Conservation (phyloP, 2,888 invertebrate genomes). For the Macaria notata region DNA sequence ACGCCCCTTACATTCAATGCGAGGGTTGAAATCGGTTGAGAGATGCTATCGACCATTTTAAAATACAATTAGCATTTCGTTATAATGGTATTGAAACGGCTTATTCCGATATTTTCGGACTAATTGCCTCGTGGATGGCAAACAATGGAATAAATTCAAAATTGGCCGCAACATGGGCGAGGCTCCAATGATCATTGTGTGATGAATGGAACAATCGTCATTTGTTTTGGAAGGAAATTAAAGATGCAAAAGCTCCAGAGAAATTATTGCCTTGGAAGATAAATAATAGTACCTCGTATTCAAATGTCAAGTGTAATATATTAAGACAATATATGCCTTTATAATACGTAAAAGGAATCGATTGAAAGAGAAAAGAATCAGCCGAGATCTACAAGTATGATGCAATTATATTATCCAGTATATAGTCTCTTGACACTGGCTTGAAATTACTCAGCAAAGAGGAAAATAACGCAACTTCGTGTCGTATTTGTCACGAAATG, state of each 20-base stretch:
- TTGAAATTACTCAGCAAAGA: neutral
- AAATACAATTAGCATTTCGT: constrained; percentile 58
- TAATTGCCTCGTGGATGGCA: constrained; percentile 59
- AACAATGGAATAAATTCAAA: constrained; percentile 57
- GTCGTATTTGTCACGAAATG: constrained; percentile 47
- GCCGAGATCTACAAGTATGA: too few relatives aligned
- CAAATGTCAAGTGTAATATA: constrained; percentile 39
- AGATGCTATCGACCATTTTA: constrained; percentile 63
- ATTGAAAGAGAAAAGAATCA: neutral
- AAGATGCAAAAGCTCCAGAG: constrained; percentile 36
- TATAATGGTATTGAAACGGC: constrained; percentile 52
- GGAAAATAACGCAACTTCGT: neutral
- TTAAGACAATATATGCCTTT: constrained; percentile 29
- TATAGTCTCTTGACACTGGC: too few relatives aligned
- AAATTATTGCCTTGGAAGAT: constrained; percentile 39
- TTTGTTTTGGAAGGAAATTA: constrained; percentile 58
- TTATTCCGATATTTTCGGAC: constrained; percentile 54
- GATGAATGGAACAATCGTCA: constrained; percentile 36
- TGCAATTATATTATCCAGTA: too few relatives aligned
- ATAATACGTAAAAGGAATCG: constrained; percentile 31
- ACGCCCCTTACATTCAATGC: constrained; percentile 56
- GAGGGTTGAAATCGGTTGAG: constrained; percentile 50
- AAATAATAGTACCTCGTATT: constrained; percentile 27
- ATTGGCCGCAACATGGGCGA: constrained; percentile 44
- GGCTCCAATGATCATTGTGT: constrained; percentile 57